Conservation (phyloP, 1,140 invertebrate genomes). For the Zophobas atratus region DNA sequence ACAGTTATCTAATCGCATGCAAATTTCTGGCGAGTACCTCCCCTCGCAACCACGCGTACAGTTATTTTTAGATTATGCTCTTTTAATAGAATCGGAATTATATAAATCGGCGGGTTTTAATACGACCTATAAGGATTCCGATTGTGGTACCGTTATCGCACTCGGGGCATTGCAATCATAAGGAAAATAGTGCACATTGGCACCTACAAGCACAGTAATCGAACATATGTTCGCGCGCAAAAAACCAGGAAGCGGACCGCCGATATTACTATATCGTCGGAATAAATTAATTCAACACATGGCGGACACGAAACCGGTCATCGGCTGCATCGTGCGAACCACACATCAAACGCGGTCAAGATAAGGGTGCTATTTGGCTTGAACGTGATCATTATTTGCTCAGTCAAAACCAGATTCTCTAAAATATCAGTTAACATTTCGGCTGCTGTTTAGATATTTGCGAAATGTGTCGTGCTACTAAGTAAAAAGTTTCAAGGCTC, state of each 20-base stretch:
- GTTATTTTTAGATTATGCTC: constrained; percentile 36
- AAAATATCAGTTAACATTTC: too few relatives aligned
- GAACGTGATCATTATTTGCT: too few relatives aligned
- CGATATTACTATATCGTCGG: not conserved
- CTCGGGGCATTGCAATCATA: constrained; percentile 30
- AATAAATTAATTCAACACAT: constrained; percentile 39
- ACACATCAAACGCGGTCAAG: not conserved
- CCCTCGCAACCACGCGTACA: constrained; percentile 35
- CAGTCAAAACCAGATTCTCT: too few relatives aligned
- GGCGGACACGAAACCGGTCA: constrained; percentile 9
- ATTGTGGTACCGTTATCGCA: constrained; percentile 6
- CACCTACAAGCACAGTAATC: constrained; percentile 33
- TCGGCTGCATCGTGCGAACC: not conserved
- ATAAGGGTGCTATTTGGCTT: not conserved
- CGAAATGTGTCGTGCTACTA: too few relatives aligned
- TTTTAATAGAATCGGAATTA: constrained; percentile 23
- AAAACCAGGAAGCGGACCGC: constrained; percentile 32
- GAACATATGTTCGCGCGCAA: constrained; percentile 9
- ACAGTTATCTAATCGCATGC: constrained; percentile 41
- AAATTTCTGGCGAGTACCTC: constrained; percentile 23
- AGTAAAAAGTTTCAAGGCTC: too few relatives aligned
- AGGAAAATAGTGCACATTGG: constrained; percentile 30
- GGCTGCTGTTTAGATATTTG: too few relatives aligned
- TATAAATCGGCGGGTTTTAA: constrained; percentile 26
- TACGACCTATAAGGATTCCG: constrained; percentile 17